Percentiles rank a stretch among this genome's conserved stretches.
phyloP scores from a whole-genome alignment of 2,113 vertebrate species.

The Bambusicola thoracicus region DNA sequence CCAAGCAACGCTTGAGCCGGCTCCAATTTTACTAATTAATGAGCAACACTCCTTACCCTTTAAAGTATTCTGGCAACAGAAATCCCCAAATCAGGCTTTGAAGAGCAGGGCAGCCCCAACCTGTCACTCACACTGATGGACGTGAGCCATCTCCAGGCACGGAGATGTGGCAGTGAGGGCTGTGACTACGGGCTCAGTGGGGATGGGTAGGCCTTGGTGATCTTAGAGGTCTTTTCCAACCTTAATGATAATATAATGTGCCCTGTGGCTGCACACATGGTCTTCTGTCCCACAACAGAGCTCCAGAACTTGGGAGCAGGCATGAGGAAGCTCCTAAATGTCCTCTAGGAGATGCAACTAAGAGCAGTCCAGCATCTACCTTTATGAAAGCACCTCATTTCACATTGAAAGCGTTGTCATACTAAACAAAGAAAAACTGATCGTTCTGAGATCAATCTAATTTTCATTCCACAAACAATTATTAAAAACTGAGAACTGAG shows the following conservation, averaged over 20 bases:
- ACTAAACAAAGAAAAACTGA: neutral
- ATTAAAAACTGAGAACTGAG: neutral
- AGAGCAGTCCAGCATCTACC: neutral
- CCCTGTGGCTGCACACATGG: neutral
- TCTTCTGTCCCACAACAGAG: neutral
- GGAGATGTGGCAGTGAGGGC: too few relatives aligned
- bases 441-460: neutral
- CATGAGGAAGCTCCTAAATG: too few relatives aligned
- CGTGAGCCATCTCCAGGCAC: accelerated
- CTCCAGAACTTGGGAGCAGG: neutral
- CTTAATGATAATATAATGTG: too few relatives aligned
- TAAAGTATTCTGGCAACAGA: constrained; percentile 10
- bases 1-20: constrained; percentile 43
- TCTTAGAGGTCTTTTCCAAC: too few relatives aligned
- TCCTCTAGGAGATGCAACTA: neutral
- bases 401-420: neutral
- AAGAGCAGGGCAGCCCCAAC: neutral
- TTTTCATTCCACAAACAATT: neutral
- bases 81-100: neutral
- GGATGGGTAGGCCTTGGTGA: too few relatives aligned
- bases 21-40: constrained; percentile 53
- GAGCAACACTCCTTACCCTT: neutral
- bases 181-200: too few relatives aligned
- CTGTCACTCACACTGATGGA: neutral
- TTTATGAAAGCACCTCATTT: neutral